Evolutionary conservation across 2,888 invertebrate genomes (phyloP).

Genomic region (Apamea sordens): DNA sequence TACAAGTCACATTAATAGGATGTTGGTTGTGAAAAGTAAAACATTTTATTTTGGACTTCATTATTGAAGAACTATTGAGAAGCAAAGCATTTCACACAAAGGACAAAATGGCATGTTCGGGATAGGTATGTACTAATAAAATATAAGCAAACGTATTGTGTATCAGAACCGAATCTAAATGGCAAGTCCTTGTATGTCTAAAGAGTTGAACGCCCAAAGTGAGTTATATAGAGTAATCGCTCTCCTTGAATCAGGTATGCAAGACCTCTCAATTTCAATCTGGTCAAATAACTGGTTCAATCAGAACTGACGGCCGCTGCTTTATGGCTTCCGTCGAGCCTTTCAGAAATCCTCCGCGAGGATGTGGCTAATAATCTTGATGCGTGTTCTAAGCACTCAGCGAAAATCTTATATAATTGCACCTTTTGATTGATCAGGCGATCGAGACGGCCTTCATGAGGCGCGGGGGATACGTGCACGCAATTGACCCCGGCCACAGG

Average conservation of each 20-base stretch:
- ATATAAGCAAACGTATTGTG: neutral
- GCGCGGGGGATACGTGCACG: conserved; percentile 39
- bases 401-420: conserved; percentile 60
- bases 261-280: conserved; percentile 55
- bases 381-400: conserved; percentile 49
- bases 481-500: conserved; percentile 58
- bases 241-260: conserved; percentile 52
- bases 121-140: neutral
- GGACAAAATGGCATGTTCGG: neutral
- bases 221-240: conserved; percentile 33
- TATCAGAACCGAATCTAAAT: neutral
- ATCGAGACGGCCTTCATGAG: conserved; percentile 59
- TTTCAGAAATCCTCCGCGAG: conserved; percentile 48
- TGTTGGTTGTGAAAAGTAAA: neutral
- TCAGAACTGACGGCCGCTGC: conserved; percentile 36
- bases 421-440: conserved; percentile 53
- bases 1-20: neutral
- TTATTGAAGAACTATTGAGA: neutral
- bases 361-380: conserved; percentile 49
- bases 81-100: neutral
- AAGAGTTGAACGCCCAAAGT: conserved; percentile 17
- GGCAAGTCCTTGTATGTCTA: conserved; percentile 5
- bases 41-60: neutral
- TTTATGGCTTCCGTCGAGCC: conserved; percentile 54
- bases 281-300: conserved; percentile 48